A percentile compares a stretch with the other conserved stretches of the same genome.
Evolutionary conservation across 1,140 invertebrate species (phyloP).

Genomic region (Lethrus apterus): DNA sequence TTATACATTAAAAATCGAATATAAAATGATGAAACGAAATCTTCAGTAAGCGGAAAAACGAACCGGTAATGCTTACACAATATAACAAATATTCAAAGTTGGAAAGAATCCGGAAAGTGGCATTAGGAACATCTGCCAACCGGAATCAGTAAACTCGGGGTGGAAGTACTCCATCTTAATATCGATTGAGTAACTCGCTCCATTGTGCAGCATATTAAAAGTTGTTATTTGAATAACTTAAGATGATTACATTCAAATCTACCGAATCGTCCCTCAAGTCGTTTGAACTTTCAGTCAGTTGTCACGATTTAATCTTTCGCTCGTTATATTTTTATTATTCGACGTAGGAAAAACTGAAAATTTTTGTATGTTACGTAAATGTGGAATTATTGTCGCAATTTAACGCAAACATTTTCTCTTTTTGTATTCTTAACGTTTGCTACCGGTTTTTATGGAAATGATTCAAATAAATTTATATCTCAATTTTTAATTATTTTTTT

Average conservation of each 20-base stretch:
- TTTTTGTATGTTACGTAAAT: too few relatives aligned
- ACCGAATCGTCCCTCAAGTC: constrained; percentile 17
- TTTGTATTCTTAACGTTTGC: too few relatives aligned
- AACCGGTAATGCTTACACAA: constrained; percentile 10
- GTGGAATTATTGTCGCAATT: too few relatives aligned
- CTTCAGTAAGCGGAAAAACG: neutral
- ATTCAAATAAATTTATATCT: too few relatives aligned
- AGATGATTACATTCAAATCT: constrained; percentile 22
- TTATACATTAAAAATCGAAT: neutral
- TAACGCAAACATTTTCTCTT: too few relatives aligned
- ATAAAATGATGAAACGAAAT: neutral
- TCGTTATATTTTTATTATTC: too few relatives aligned
- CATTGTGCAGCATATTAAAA: constrained; percentile 23
- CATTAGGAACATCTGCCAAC: constrained; percentile 22
- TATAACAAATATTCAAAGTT: constrained; percentile 8
- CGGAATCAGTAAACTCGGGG: constrained; percentile 15
- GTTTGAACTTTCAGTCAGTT: constrained; percentile 13
- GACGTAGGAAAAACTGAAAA: too few relatives aligned
- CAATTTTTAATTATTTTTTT: too few relatives aligned
- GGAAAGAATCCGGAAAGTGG: constrained; percentile 18
- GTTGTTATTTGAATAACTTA: constrained; percentile 23
- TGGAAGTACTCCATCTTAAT: constrained; percentile 15
- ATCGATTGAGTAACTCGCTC: constrained; percentile 18
- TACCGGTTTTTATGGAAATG: too few relatives aligned
- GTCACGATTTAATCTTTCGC: constrained; percentile 17